Conservation (phyloP, 2,113 vertebrate genomes). For the Gasterosteus aculeatus region DNA sequence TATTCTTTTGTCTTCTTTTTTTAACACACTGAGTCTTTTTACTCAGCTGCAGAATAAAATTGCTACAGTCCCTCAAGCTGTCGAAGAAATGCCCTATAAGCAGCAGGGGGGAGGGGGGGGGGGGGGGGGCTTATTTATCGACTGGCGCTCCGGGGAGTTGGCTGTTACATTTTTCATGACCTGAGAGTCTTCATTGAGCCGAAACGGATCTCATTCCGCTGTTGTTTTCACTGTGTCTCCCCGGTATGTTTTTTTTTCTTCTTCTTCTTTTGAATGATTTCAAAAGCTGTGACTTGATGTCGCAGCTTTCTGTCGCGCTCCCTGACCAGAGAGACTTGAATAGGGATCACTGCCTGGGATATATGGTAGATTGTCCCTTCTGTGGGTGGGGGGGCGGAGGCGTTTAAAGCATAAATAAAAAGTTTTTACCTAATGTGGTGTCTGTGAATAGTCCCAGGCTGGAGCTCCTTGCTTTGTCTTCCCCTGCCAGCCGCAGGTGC, state of each 20-base stretch:
- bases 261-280: slow-evolving; percentile 33
- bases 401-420: not conserved
- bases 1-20: not conserved
- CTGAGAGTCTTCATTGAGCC: slow-evolving; percentile 59
- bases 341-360: not conserved
- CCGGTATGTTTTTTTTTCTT: slow-evolving; percentile 32
- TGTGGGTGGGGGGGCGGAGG: not conserved
- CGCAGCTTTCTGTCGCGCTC: slow-evolving; percentile 12
- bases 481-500: slow-evolving; percentile 32
- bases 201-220: slow-evolving; percentile 58
- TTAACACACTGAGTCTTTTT: slow-evolving; percentile 13
- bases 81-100: slow-evolving; percentile 55
- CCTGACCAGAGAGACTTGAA: slow-evolving; percentile 2
- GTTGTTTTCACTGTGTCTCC: slow-evolving; percentile 27
- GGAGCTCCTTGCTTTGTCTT: slow-evolving; percentile 26
- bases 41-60: slow-evolving; percentile 40
- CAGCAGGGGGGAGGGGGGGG: slow-evolving; percentile 19
- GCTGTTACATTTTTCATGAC: slow-evolving; percentile 66
- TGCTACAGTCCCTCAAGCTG: slow-evolving; percentile 30
- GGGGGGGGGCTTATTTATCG: slow-evolving; percentile 49
- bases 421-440: slow-evolving; percentile 1
- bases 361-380: slow-evolving; percentile 4
- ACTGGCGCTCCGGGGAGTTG: slow-evolving; percentile 25
- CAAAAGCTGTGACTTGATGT: slow-evolving; percentile 32
- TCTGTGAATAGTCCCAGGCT: not conserved